Evolutionary conservation across 1,140 invertebrate species (phyloP).

Genomic region (Bombus affinis): DNA sequence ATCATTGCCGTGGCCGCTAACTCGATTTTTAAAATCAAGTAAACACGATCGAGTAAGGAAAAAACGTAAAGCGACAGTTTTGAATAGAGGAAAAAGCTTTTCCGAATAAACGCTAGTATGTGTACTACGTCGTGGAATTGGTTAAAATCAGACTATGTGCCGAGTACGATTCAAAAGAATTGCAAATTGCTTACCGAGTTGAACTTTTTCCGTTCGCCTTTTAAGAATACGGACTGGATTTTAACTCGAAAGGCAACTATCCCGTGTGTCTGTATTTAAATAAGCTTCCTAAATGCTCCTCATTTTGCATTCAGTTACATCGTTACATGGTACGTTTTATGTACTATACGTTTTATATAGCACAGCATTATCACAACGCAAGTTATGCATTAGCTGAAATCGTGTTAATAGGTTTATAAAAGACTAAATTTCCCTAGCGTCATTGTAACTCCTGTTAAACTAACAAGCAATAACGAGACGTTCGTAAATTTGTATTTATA

Average conservation of each 20-base stretch:
- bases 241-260: constrained; percentile 5
- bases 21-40: neutral
- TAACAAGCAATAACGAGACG: no score
- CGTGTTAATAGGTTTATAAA: no score
- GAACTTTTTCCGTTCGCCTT: constrained; percentile 23
- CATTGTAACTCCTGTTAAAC: no score
- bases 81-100: neutral
- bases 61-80: neutral
- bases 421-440: no score
- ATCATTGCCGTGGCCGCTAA: neutral
- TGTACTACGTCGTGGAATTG: neutral
- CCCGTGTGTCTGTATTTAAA: neutral
- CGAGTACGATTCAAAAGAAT: constrained; percentile 37
- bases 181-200: constrained; percentile 26
- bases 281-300: constrained; percentile 10
- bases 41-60: neutral
- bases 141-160: constrained; percentile 21
- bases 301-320: neutral
- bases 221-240: constrained; percentile 30
- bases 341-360: no score
- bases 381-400: no score
- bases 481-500: no score
- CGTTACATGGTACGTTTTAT: neutral
- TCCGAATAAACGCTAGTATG: constrained; percentile 14
- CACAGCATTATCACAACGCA: no score